Percentiles rank a stretch among this genome's conserved stretches.
These are phyloP conservation scores for Sipha maydis DNA, from an alignment of 2,888 invertebrate genomes.

Conservation along the genomic window DNA sequence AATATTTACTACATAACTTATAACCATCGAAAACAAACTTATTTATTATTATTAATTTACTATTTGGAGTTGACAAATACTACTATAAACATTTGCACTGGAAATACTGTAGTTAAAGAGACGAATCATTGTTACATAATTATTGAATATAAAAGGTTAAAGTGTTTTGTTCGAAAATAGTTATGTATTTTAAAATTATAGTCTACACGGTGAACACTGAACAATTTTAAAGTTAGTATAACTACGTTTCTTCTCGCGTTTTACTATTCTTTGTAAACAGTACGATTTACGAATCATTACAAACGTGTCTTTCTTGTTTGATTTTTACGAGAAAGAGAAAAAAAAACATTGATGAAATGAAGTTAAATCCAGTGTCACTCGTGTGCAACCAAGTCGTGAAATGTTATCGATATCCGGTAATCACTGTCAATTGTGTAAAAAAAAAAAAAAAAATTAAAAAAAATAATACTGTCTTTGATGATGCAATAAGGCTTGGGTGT, in stretches of 20 bases:
- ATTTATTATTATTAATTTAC: background rate
- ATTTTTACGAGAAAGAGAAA: conserved; percentile 8
- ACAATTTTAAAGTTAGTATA: background rate
- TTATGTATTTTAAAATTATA: conserved; percentile 32
- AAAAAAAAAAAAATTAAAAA: background rate
- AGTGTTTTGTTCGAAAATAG: background rate
- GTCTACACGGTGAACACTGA: background rate
- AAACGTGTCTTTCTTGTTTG: background rate
- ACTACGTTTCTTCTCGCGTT: background rate
- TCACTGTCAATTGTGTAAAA: background rate
- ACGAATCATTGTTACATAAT: conserved; percentile 27
- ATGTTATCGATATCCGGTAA: conserved; percentile 42
- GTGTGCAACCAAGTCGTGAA: conserved; percentile 38
- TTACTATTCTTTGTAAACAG: conserved; percentile 25
- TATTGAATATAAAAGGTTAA: conserved; percentile 1
- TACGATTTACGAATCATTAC: conserved; percentile 16
- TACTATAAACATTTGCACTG: background rate
- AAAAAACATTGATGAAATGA: conserved; percentile 14
- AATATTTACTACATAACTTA: conserved; percentile 1
- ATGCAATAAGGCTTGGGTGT: background rate
- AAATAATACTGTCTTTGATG: background rate
- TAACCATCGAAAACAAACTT: conserved; percentile 29
- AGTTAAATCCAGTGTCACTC: conserved; percentile 21
- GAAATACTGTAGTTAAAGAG: background rate
- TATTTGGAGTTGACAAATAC: conserved; percentile 10